These are phyloP conservation scores for Scaptomyza tumidula DNA, from an alignment of 2,888 invertebrate genomes.

Conservation along the genomic window DNA sequence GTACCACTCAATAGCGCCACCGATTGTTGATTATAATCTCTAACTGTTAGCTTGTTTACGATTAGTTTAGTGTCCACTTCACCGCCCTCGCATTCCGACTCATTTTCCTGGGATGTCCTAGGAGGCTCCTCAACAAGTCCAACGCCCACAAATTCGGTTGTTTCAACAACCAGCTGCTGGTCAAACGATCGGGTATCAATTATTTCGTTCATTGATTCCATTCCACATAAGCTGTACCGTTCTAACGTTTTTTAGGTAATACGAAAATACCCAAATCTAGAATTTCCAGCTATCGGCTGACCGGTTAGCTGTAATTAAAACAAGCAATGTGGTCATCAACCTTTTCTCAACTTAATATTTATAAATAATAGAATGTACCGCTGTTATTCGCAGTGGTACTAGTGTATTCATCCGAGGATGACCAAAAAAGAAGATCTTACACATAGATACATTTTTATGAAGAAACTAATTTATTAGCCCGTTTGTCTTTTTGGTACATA, in stretches of 20 bases:
- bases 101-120: constrained; percentile 20
- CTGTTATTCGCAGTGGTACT: too few relatives aligned
- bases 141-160: constrained; percentile 78
- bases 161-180: constrained; percentile 84
- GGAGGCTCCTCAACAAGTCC: constrained; percentile 11
- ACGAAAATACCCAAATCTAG: background rate
- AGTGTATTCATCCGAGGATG: too few relatives aligned
- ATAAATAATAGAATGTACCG: too few relatives aligned
- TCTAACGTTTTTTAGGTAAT: background rate
- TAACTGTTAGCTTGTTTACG: background rate
- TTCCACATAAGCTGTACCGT: constrained; percentile 66
- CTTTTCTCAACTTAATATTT: too few relatives aligned
- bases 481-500: too few relatives aligned
- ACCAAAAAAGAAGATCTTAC: too few relatives aligned
- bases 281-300: background rate
- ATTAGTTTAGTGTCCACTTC: constrained; percentile 26
- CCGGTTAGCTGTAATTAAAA: background rate
- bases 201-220: constrained; percentile 87
- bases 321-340: too few relatives aligned
- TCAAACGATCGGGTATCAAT: constrained; percentile 86
- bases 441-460: too few relatives aligned
- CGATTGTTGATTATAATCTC: constrained; percentile 72
- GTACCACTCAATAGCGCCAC: constrained; percentile 39
- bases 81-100: constrained; percentile 32
- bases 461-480: too few relatives aligned